Evolutionary conservation across 1,140 invertebrate genomes (phyloP).

Genomic region (Drosophila nigromelanica): DNA sequence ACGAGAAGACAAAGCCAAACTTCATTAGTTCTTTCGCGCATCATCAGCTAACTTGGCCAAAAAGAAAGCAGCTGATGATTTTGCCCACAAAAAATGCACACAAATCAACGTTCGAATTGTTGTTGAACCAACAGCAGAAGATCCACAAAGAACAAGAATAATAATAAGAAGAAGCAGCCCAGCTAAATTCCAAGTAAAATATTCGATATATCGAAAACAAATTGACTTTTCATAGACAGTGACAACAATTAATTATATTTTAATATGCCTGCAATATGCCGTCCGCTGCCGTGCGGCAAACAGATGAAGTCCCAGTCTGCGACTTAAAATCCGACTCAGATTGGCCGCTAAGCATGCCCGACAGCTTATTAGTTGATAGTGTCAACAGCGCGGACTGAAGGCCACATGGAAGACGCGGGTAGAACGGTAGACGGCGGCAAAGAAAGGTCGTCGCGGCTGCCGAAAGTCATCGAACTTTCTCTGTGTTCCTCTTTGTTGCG

Average conservation of each 20-base stretch:
- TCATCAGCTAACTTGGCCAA: constrained; percentile 54
- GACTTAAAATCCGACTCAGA: constrained; percentile 6
- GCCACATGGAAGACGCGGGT: constrained; percentile 14
- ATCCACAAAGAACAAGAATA: constrained; percentile 8
- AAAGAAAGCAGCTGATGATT: constrained; percentile 52
- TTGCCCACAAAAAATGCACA: constrained; percentile 72
- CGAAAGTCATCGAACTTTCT: constrained; percentile 80
- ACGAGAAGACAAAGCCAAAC: constrained; percentile 57
- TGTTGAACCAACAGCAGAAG: constrained; percentile 52
- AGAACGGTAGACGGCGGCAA: constrained; percentile 25
- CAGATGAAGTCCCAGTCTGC: neutral
- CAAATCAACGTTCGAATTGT: constrained; percentile 74
- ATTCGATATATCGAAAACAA: constrained; percentile 46
- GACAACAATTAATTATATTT: constrained; percentile 82
- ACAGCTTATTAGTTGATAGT: constrained; percentile 80
- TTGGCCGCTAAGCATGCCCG: constrained; percentile 30
- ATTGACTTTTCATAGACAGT: constrained; percentile 82
- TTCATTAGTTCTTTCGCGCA: constrained; percentile 52
- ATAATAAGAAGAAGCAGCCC: constrained; percentile 17
- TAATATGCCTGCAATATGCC: constrained; percentile 65
- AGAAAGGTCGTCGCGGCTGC: constrained; percentile 66
- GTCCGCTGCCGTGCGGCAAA: constrained; percentile 1
- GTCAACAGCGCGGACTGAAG: constrained; percentile 74
- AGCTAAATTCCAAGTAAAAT: constrained; percentile 50
- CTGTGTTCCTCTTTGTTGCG: constrained; percentile 50